Conservation (phyloP, 92 coral and sea anemone genomes). For the Heliopora coerulea region DNA sequence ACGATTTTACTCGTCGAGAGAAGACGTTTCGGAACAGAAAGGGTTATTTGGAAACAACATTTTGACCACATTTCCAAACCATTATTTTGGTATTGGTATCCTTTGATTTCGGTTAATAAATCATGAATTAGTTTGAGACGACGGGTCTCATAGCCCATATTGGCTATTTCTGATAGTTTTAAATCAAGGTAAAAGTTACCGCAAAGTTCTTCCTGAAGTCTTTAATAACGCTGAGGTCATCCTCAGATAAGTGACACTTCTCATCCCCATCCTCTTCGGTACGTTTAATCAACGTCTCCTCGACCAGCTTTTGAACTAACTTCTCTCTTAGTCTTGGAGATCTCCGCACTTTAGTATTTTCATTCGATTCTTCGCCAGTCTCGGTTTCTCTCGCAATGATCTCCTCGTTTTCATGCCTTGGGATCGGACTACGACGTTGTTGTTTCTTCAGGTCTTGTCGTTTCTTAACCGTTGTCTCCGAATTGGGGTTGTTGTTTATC, state of each 20-base stretch:
- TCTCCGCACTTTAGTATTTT: background rate
- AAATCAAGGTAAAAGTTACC: too few relatives aligned
- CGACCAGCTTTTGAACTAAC: background rate
- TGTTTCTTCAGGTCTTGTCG: background rate
- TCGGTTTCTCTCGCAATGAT: background rate
- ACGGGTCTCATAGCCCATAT: too few relatives aligned
- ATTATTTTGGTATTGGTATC: too few relatives aligned
- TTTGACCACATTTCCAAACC: too few relatives aligned
- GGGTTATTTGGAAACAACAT: too few relatives aligned
- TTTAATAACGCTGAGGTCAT: background rate
- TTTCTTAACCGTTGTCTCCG: background rate
- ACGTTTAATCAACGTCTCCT: background rate
- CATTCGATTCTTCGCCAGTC: background rate
- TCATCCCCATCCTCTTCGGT: background rate
- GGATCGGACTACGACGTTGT: background rate
- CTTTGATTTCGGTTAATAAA: too few relatives aligned
- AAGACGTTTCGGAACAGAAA: too few relatives aligned
- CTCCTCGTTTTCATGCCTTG: background rate
- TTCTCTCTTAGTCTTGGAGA: conserved; percentile 1
- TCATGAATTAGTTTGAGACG: too few relatives aligned
- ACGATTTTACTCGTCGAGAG: too few relatives aligned
- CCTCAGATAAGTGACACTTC: background rate
- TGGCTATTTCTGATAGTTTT: too few relatives aligned
- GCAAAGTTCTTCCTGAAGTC: background rate
- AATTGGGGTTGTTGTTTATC: background rate